Evolutionary conservation across 2,797 vertebrate genomes (phyloP).

Genomic region (Emydoidea blandingii): DNA sequence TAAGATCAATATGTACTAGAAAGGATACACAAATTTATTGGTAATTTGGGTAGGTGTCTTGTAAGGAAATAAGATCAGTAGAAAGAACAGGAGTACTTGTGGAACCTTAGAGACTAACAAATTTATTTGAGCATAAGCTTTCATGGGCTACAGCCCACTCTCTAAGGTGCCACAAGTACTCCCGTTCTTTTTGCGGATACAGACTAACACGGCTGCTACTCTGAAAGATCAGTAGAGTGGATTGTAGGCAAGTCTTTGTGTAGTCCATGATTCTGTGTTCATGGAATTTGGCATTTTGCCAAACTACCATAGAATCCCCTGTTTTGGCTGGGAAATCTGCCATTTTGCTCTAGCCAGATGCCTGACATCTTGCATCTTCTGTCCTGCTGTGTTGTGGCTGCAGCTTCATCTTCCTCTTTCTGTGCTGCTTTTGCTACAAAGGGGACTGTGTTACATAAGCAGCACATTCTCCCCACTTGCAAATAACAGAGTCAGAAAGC

Average conservation of each 20-base stretch:
- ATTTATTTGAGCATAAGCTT: too few relatives aligned
- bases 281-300: not conserved
- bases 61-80: not conserved
- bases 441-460: too few relatives aligned
- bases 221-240: not conserved
- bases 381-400: constrained; percentile 40
- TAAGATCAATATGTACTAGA: not conserved
- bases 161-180: too few relatives aligned
- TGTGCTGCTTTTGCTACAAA: constrained; percentile 60
- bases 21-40: not conserved
- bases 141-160: too few relatives aligned
- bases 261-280: not conserved
- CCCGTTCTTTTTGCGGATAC: too few relatives aligned
- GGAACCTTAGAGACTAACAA: too few relatives aligned
- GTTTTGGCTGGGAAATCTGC: constrained; percentile 11
- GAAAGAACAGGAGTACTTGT: too few relatives aligned
- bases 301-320: not conserved
- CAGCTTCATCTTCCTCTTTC: constrained; percentile 33
- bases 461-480: constrained; percentile 29
- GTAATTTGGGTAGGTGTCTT: not conserved
- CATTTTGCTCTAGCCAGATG: not conserved
- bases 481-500: constrained; percentile 44
- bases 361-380: not conserved
- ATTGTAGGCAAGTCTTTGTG: not conserved
- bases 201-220: too few relatives aligned